phyloP scores from a whole-genome alignment of 1,140 invertebrate species.

The Tetraneura akinire region DNA sequence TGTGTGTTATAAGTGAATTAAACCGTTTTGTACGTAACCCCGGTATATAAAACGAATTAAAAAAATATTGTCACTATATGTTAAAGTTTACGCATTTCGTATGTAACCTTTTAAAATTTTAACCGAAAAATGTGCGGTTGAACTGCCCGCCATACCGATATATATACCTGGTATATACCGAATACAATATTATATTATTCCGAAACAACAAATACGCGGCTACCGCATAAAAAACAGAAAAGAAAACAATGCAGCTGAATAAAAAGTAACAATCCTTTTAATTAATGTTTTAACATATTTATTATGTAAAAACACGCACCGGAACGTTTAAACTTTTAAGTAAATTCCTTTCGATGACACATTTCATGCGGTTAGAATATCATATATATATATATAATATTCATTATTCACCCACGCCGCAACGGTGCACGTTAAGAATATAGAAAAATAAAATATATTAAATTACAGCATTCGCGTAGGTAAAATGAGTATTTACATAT shows the following conservation, averaged over 20 bases:
- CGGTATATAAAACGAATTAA: slow-evolving; percentile 2
- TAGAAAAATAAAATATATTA: background rate
- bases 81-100: background rate
- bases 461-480: background rate
- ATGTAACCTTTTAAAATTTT: background rate
- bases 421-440: too few species aligned
- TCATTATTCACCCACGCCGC: background rate
- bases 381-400: background rate
- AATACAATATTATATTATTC: background rate
- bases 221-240: background rate
- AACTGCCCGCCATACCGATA: background rate
- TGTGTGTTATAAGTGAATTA: background rate
- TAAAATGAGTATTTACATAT: too few species aligned
- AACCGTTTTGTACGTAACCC: background rate
- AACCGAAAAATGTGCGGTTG: background rate
- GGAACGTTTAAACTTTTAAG: background rate
- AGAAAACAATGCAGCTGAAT: background rate
- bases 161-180: too few species aligned
- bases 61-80: background rate
- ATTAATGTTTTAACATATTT: background rate
- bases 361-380: background rate
- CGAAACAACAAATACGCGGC: too few species aligned
- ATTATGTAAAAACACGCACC: background rate
- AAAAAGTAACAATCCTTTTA: slow-evolving; percentile 1
- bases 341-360: background rate